Evolutionary conservation across 1,140 invertebrate species (phyloP).

Genomic region (Atta texana): DNA sequence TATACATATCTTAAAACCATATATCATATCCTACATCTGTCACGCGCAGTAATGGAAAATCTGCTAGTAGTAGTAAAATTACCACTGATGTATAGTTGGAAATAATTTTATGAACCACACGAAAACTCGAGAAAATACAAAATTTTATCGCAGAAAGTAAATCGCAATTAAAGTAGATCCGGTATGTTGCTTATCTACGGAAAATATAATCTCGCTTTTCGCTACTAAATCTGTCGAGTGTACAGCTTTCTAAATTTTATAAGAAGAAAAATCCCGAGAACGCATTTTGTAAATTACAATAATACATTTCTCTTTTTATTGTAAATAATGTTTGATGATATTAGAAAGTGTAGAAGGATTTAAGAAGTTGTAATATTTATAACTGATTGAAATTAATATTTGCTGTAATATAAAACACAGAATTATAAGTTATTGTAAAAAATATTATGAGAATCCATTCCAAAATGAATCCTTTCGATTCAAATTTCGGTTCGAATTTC

Average conservation of each 20-base stretch:
- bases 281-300: not conserved
- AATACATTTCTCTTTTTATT: not conserved
- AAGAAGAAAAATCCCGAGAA: not conserved
- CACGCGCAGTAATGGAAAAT: conserved; percentile 32
- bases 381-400: not conserved
- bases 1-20: not conserved
- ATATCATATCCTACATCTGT: not conserved
- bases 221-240: conserved; percentile 55
- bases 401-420: not conserved
- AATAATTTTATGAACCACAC: not conserved
- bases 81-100: conserved; percentile 3
- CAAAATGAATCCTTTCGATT: not conserved
- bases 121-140: conserved; percentile 35
- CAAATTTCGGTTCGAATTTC: not conserved
- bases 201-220: conserved; percentile 59
- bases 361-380: not conserved
- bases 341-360: not conserved
- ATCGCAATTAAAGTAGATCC: conserved; percentile 71
- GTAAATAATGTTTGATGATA: not conserved
- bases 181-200: conserved; percentile 27
- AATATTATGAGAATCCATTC: not conserved
- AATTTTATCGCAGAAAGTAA: conserved; percentile 64
- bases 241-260: not conserved
- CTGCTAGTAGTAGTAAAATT: conserved; percentile 36
- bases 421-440: conserved; percentile 10